phyloP scores from a whole-genome alignment of 1,140 invertebrate species.

The Bombus sibiricus region DNA sequence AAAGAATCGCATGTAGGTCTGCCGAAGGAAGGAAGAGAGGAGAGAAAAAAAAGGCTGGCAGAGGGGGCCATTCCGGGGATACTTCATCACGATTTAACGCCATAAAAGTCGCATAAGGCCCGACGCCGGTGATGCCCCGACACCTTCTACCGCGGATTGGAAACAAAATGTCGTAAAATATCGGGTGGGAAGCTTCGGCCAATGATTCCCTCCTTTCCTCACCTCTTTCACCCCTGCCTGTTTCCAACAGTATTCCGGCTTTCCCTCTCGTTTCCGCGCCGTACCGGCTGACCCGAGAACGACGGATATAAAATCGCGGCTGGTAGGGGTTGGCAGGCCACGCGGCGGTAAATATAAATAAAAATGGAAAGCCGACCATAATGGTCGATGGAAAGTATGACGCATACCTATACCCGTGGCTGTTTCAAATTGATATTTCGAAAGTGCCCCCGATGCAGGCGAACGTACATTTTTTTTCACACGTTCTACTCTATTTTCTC shows the following conservation, averaged over 20 bases:
- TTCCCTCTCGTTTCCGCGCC: constrained; percentile 35
- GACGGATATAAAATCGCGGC: constrained; percentile 58
- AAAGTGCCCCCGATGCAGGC: constrained; percentile 50
- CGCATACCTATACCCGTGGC: constrained; percentile 72
- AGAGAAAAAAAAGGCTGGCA: constrained; percentile 14
- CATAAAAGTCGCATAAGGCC: constrained; percentile 74
- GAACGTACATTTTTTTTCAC: constrained; percentile 47
- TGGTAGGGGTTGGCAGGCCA: neutral
- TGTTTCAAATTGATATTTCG: constrained; percentile 80
- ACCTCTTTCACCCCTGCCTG: constrained; percentile 1
- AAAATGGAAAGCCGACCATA: constrained; percentile 80
- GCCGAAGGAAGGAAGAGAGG: neutral
- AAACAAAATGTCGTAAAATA: constrained; percentile 79
- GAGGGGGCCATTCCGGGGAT: constrained; percentile 48
- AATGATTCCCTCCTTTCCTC: constrained; percentile 1
- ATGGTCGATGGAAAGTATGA: constrained; percentile 77
- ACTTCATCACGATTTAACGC: constrained; percentile 72
- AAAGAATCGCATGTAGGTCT: constrained; percentile 11
- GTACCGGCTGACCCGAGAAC: constrained; percentile 45
- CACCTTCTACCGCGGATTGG: constrained; percentile 68
- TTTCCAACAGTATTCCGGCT: neutral
- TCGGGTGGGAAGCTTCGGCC: constrained; percentile 14
- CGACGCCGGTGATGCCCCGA: constrained; percentile 58
- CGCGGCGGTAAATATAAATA: constrained; percentile 75
- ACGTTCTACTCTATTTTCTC: neutral